These are phyloP conservation scores for Reticulitermes lucifugus DNA, from an alignment of 2,888 invertebrate species.

Conservation along the genomic window DNA sequence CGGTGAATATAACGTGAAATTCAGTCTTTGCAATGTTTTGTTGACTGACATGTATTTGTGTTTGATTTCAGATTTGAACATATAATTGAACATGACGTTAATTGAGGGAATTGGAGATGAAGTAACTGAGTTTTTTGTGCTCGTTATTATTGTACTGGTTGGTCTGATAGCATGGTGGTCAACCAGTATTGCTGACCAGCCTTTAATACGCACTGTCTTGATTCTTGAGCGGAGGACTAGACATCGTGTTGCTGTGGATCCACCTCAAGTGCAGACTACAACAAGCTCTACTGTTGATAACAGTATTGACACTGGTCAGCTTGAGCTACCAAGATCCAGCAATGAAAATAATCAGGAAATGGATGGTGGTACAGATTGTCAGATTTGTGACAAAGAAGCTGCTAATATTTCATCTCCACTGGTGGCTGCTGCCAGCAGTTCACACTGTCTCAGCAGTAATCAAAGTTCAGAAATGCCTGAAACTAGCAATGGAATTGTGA, in stretches of 20 bases:
- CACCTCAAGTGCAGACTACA: conserved; percentile 48
- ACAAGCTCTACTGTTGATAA: conserved; percentile 54
- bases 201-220: conserved; percentile 76
- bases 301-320: conserved; percentile 57
- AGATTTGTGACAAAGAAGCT: conserved; percentile 8
- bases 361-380: conserved; percentile 16
- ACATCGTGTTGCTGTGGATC: conserved; percentile 58
- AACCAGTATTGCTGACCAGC: conserved; percentile 78
- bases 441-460: background rate
- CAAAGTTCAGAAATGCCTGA: background rate
- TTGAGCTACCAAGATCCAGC: conserved; percentile 53
- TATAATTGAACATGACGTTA: conserved; percentile 69
- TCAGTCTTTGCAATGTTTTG: no score
- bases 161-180: conserved; percentile 81
- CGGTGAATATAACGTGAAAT: no score
- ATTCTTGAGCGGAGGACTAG: conserved; percentile 70
- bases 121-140: conserved; percentile 78
- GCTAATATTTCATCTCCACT: background rate
- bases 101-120: conserved; percentile 89
- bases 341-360: conserved; percentile 61
- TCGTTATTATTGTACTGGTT: conserved; percentile 69
- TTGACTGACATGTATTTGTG: background rate
- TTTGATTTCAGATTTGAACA: conserved; percentile 57
- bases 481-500: background rate
- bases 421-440: background rate